phyloP scores from a whole-genome alignment of 2,113 vertebrate species.

The Nettapus auritus region DNA sequence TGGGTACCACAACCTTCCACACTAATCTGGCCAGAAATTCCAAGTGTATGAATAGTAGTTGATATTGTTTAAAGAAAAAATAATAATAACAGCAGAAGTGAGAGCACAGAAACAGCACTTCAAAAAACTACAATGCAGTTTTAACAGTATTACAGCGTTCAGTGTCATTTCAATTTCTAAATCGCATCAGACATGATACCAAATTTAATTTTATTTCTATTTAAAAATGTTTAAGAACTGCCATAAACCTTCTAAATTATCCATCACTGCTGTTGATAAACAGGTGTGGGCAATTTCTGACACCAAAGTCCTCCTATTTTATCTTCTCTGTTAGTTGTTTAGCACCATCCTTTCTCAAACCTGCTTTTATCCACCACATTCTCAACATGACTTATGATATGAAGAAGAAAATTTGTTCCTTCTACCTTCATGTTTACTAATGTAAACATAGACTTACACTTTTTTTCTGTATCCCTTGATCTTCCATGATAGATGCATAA shows the following conservation, averaged over 20 bases:
- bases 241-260: neutral
- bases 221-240: neutral
- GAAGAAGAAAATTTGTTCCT: neutral
- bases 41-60: slow-evolving; percentile 80
- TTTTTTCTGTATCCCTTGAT: neutral
- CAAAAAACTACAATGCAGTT: slow-evolving; percentile 49
- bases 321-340: neutral
- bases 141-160: neutral
- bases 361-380: neutral
- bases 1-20: slow-evolving; percentile 77
- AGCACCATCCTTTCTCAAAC: neutral
- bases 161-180: slow-evolving; percentile 54
- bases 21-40: slow-evolving; percentile 80
- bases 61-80: slow-evolving; percentile 39
- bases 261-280: slow-evolving; percentile 9
- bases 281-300: neutral
- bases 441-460: neutral
- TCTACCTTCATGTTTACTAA: neutral
- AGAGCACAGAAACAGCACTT: slow-evolving; percentile 53
- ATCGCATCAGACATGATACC: slow-evolving; percentile 36
- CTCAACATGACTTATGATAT: neutral
- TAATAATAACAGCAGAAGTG: neutral
- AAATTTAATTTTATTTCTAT: slow-evolving; percentile 48
- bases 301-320: neutral
- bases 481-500: neutral